phyloP scores from a whole-genome alignment of 2,888 invertebrate species.

The Lepidonotus clava region DNA sequence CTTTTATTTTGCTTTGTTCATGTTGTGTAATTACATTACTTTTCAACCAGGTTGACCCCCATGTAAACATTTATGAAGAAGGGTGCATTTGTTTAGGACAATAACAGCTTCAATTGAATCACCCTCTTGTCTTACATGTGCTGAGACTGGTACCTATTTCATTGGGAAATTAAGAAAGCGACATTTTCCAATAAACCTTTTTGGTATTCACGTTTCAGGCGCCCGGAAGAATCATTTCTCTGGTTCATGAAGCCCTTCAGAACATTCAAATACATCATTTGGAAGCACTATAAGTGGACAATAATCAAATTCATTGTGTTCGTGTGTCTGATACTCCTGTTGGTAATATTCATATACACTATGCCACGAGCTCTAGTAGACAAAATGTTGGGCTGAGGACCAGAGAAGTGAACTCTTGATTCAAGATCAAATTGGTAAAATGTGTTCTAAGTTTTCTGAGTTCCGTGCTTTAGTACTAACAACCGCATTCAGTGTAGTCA shows the following conservation, averaged over 20 bases:
- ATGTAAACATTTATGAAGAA: too few relatives aligned
- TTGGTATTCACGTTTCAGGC: slow-evolving; percentile 58
- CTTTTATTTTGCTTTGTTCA: too few relatives aligned
- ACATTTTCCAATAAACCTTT: background rate
- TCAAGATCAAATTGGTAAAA: too few relatives aligned
- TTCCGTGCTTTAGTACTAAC: background rate
- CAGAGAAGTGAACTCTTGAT: too few relatives aligned
- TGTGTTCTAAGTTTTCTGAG: too few relatives aligned
- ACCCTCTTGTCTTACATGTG: too few relatives aligned
- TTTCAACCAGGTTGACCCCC: too few relatives aligned
- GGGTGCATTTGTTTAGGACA: too few relatives aligned
- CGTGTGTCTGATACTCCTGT: slow-evolving; percentile 59
- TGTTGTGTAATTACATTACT: too few relatives aligned
- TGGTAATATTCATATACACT: slow-evolving; percentile 64
- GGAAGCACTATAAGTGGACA: slow-evolving; percentile 67
- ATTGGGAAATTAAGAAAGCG: too few relatives aligned
- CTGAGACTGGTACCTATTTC: too few relatives aligned
- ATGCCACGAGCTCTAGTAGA: slow-evolving; percentile 62
- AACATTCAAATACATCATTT: slow-evolving; percentile 65
- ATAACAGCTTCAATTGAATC: too few relatives aligned
- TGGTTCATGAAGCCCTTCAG: slow-evolving; percentile 67
- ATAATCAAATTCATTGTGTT: slow-evolving; percentile 63
- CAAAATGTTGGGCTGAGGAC: slow-evolving; percentile 58
- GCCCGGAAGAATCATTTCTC: slow-evolving; percentile 67
- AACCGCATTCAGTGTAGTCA: background rate